phyloP scores from a whole-genome alignment of 1,140 invertebrate species.

The Apis cerana region DNA sequence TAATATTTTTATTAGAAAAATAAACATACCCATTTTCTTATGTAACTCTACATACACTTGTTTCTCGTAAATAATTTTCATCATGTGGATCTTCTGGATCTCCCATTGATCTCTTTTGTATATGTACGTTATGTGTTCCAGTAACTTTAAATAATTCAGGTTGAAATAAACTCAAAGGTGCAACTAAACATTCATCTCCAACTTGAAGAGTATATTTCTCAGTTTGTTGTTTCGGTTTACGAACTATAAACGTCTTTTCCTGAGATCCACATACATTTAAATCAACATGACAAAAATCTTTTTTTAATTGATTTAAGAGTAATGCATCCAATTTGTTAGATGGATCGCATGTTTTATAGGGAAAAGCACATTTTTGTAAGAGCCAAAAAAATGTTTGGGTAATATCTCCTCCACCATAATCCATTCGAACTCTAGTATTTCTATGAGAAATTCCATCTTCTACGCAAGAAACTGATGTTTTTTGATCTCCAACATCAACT shows the following conservation, averaged over 20 bases:
- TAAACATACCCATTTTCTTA: neutral
- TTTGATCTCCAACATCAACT: slow-evolving; percentile 97
- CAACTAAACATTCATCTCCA: slow-evolving; percentile 96
- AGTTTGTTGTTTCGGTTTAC: slow-evolving; percentile 86
- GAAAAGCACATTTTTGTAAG: slow-evolving; percentile 93
- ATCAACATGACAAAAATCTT: slow-evolving; percentile 95
- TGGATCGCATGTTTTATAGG: slow-evolving; percentile 90
- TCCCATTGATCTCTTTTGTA: slow-evolving; percentile 88
- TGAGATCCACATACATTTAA: slow-evolving; percentile 92
- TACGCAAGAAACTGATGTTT: slow-evolving; percentile 97
- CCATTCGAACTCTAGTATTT: slow-evolving; percentile 90
- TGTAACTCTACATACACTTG: slow-evolving; percentile 84
- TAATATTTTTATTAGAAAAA: neutral
- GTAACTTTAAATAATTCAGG: slow-evolving; percentile 94
- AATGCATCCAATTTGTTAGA: slow-evolving; percentile 87
- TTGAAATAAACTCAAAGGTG: slow-evolving; percentile 93
- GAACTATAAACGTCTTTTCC: slow-evolving; percentile 89
- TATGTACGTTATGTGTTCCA: slow-evolving; percentile 86
- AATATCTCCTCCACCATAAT: slow-evolving; percentile 95
- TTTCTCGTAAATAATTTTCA: slow-evolving; percentile 94
- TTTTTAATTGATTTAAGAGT: slow-evolving; percentile 92
- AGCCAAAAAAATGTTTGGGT: slow-evolving; percentile 93
- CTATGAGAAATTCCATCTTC: slow-evolving; percentile 97
- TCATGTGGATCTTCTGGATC: slow-evolving; percentile 97
- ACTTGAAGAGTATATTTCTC: slow-evolving; percentile 89